Conservation (phyloP, 2,888 invertebrate species). For the Apamea monoglypha region DNA sequence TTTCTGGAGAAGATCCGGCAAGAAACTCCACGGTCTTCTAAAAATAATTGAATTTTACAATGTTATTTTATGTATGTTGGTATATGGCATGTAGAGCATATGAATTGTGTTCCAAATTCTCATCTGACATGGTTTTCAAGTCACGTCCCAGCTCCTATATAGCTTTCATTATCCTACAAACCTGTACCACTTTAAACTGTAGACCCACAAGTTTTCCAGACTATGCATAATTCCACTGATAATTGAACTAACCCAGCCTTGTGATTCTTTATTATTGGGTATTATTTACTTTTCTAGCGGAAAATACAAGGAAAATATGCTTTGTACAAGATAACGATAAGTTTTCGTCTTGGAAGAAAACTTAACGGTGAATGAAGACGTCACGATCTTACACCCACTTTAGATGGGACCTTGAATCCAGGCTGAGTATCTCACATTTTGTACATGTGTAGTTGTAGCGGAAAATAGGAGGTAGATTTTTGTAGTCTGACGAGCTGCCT, state of each 20-base stretch:
- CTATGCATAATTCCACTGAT: conserved; percentile 32
- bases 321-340: conserved; percentile 3
- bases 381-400: conserved; percentile 32
- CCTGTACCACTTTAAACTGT: conserved; percentile 31
- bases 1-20: not conserved
- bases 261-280: not conserved
- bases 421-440: not conserved
- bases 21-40: not conserved
- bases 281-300: conserved; percentile 16
- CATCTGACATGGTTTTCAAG: too few species aligned
- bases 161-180: conserved; percentile 33
- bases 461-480: not conserved
- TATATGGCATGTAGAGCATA: too few species aligned
- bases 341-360: not conserved
- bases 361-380: conserved; percentile 38
- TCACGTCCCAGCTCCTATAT: not conserved
- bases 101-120: not conserved
- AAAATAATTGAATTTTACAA: not conserved
- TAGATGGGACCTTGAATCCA: not conserved
- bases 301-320: conserved; percentile 13
- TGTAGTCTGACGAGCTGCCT: not conserved
- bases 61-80: not conserved
- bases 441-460: not conserved
- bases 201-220: conserved; percentile 41
- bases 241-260: conserved; percentile 41